Conservation (phyloP, 2,888 invertebrate genomes). For the Drosophila percnosoma region DNA sequence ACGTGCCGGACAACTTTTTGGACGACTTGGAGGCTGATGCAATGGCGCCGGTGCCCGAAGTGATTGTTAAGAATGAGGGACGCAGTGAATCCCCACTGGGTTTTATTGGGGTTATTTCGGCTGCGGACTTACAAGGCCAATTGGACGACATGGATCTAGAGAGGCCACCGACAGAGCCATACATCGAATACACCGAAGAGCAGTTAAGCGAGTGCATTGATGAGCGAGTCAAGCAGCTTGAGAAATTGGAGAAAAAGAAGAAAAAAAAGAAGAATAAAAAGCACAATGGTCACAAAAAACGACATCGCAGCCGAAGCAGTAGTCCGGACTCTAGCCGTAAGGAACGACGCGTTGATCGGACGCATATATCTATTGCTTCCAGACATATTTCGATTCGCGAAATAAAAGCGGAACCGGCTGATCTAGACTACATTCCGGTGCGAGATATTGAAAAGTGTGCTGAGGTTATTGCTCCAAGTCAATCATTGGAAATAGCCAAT, state of each 20-base stretch:
- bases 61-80: slow-evolving; percentile 9
- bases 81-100: slow-evolving; percentile 1
- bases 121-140: slow-evolving; percentile 2
- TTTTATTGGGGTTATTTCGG: slow-evolving; percentile 10
- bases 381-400: too few relatives aligned
- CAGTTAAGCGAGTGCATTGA: not conserved
- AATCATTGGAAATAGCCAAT: slow-evolving; percentile 4
- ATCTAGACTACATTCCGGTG: slow-evolving; percentile 21
- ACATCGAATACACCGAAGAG: not conserved
- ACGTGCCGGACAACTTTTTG: not conserved
- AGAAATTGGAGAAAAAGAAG: not conserved
- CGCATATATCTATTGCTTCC: not conserved
- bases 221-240: not conserved
- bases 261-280: slow-evolving; percentile 5
- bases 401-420: slow-evolving; percentile 8
- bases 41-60: too few relatives aligned
- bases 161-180: not conserved
- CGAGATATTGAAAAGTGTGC: slow-evolving; percentile 16
- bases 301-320: slow-evolving; percentile 26
- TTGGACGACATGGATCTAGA: slow-evolving; percentile 9
- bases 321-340: slow-evolving; percentile 2
- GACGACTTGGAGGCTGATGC: not conserved
- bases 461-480: slow-evolving; percentile 18
- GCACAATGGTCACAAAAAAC: slow-evolving; percentile 7
- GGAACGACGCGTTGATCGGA: slow-evolving; percentile 1